Evolutionary conservation across 2,797 vertebrate species (phyloP), one percentile per base, ranked within the genome.

Genomic region (Etheostoma perlongum): DNA sequence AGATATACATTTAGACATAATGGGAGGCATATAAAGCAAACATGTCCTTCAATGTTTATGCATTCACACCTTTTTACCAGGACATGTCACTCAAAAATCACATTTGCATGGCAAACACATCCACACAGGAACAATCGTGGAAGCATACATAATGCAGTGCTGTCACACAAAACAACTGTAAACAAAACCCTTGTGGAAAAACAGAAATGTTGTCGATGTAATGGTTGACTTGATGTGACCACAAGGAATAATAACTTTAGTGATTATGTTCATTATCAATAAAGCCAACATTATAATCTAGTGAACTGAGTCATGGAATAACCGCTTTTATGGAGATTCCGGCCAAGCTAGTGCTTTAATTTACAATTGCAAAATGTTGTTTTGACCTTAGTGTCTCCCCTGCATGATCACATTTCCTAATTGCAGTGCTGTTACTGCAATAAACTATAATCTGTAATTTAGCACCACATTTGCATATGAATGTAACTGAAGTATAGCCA

Each of bases 381-480:
- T 67, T 46, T 60, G 74, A 63, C 73, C 73, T 76, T 13, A 21
- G 19, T 18, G 48, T 70, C 11, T 66, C 64, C 67, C 46, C 46
- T 7, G 8, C 25, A 36, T 48, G 70, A 76, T 71, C 67, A 23
- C 40, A 23, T 72, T 27, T 60, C 4, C 46, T 79, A 66, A 78
- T 69, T 67, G 46, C 53, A 59, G 61, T 40, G 36, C 52, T 27
- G 53, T 77, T 80, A 67, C 46, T 69, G 68, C 33, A 66, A 72
- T 71, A 67, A 74, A 73, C 65, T 75, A 52, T 84, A 73, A 82
- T 83, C 71, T 84, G 33, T 67, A 67, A 81, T 86, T 72, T 55
- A 78, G 76, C 72, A 64, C 40, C 27, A 63, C n/a, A 91, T 87
- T 80, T 88, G 81, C 84, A 87, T 84, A 78, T 87, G 70, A 49